Evolutionary conservation across 2,888 invertebrate genomes (phyloP), one percentile per base, ranked within the genome.

Genomic region (Smittia sp.): DNA sequence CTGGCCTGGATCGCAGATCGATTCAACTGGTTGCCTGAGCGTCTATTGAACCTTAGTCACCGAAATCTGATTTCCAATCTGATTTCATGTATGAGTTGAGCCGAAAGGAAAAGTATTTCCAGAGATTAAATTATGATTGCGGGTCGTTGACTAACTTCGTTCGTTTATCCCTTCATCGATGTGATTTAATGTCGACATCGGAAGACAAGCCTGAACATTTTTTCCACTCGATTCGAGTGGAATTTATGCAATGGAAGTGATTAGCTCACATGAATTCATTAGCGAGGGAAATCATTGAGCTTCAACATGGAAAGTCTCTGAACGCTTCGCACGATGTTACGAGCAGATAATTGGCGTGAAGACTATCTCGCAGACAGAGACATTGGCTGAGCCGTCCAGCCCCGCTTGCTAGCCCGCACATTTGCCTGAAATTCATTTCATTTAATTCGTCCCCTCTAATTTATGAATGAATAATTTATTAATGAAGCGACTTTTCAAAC

Each of bases 391-490:
- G 7, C 11, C 11, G 38, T 9, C 38, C 38, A 38, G n/a, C n/a
- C n/a, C n/a, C n/a, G n/a, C n/a, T n/a, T n/a, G n/a, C n/a, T 13
- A 39, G 13, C 39, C 39, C 39, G 39, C 39, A 39, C 39, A 39
- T 39, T 39, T 9, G 39, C 46, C 2, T 46, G 46, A 46, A 46
- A 46, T 46, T 39, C 39, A n/a, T n/a, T 46, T 46, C 15, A 58
- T 58, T 58, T 58, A 58, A 58, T 58, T 32, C 32, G 18, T 58
- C 58, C 58, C 58, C 58, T 58, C n/a, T 58, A 58, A 58, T 58
- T 58, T 18, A 58, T 58, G 58, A 22, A 58, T 20, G 58, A 58
- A 58, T 58, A 58, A 58, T 58, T 58, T 58, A 58, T 58, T 58
- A 58, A 58, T 22, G 20, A 58, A 58, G 11, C 22, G 58, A 22